A percentile compares a stretch with the other conserved stretches of the same genome.
Conservation (phyloP, 2,888 invertebrate species). For the Trichogramma evanescens region DNA sequence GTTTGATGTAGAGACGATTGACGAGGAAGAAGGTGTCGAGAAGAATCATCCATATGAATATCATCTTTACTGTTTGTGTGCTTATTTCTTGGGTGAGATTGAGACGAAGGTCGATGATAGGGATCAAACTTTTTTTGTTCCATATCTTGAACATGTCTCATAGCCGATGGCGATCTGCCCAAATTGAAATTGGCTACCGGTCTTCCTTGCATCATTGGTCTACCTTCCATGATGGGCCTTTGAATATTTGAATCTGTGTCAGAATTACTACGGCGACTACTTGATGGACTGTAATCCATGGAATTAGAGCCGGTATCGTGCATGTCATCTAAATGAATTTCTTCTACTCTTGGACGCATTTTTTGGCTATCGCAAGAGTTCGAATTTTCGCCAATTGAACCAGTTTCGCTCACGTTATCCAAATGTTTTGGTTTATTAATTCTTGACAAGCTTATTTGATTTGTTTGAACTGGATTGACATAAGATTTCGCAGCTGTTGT, state of each 20-base stretch:
- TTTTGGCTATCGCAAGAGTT: constrained; percentile 42
- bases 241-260: constrained; percentile 35
- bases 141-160: background rate
- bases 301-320: constrained; percentile 40
- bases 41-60: no score
- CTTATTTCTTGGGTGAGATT: no score
- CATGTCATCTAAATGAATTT: constrained; percentile 43
- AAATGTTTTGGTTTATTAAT: constrained; percentile 36
- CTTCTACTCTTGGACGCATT: constrained; percentile 42
- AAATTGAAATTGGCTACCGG: constrained; percentile 6
- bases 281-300: constrained; percentile 36
- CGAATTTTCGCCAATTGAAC: constrained; percentile 43
- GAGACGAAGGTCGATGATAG: no score
- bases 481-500: constrained; percentile 43
- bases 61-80: no score
- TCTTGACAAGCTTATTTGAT: constrained; percentile 41
- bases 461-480: constrained; percentile 38
- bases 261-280: constrained; percentile 33
- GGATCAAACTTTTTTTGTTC: background rate
- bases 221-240: constrained; percentile 32
- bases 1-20: no score
- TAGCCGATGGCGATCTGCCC: background rate
- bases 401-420: constrained; percentile 29
- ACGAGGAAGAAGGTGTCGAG: no score
- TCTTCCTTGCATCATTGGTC: background rate